Evolutionary conservation across 2,797 vertebrate genomes (phyloP).

Genomic region (Scyliorhinus canicula): DNA sequence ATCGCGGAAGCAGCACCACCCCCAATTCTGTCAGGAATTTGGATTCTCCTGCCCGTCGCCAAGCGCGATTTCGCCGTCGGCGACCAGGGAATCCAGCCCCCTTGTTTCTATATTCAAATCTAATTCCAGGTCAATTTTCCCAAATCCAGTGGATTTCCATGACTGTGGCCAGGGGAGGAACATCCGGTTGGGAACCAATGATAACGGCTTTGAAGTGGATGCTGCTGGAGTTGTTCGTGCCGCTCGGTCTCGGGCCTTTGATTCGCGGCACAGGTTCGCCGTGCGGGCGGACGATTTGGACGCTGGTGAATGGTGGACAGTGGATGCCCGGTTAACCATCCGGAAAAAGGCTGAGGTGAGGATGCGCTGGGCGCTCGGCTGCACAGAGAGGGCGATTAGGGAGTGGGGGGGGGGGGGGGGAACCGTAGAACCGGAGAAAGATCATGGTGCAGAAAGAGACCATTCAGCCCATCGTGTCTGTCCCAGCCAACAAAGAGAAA

Average conservation of each 20-base stretch:
- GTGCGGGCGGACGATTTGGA: not conserved
- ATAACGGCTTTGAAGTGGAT: not conserved
- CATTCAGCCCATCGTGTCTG: too few relatives aligned
- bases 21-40: too few relatives aligned
- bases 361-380: not conserved
- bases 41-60: too few relatives aligned
- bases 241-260: not conserved
- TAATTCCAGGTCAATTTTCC: not conserved
- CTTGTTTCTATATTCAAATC: not conserved
- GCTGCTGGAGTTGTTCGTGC: not conserved
- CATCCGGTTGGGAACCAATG: not conserved
- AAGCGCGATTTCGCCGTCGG: too few relatives aligned
- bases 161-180: not conserved
- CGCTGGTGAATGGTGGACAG: not conserved
- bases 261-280: not conserved
- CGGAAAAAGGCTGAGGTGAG: not conserved
- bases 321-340: not conserved
- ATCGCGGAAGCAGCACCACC: too few relatives aligned
- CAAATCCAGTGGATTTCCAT: not conserved
- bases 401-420: not conserved
- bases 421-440: too few relatives aligned
- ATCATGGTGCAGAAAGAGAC: too few relatives aligned
- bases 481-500: too few relatives aligned
- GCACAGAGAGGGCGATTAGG: not conserved
- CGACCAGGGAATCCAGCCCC: too few relatives aligned